A percentile compares a stretch with the other conserved stretches of the same genome.
phyloP scores from a whole-genome alignment of 2,113 vertebrate genomes.

The Naja naja region DNA sequence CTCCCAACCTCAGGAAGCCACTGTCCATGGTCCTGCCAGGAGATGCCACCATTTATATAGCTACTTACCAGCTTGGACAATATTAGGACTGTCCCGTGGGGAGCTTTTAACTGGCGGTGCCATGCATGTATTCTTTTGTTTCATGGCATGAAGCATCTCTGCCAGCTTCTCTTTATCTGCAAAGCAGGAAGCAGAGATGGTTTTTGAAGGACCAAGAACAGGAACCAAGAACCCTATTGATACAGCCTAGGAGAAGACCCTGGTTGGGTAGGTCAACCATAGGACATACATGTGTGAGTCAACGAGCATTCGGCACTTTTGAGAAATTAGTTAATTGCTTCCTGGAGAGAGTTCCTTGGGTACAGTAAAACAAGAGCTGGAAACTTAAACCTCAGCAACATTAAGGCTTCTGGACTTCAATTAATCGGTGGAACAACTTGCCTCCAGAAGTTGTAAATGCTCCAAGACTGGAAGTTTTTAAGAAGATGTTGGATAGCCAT shows the following conservation, averaged over 20 bases:
- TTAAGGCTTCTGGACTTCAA: no score
- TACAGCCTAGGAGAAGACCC: background rate
- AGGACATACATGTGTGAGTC: background rate
- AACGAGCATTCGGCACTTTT: background rate
- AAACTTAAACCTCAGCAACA: no score
- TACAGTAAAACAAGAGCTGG: background rate
- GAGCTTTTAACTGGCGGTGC: conserved; percentile 81
- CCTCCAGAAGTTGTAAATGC: no score
- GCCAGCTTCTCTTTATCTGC: conserved; percentile 91
- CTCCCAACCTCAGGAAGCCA: background rate
- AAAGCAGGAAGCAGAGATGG: conserved; percentile 59
- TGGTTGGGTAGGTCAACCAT: background rate
- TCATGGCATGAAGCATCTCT: conserved; percentile 91
- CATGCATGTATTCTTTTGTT: conserved; percentile 79
- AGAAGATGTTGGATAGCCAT: no score
- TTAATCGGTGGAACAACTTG: no score
- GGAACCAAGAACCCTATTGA: background rate
- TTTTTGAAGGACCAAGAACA: conserved; percentile 26
- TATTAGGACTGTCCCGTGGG: conserved; percentile 80
- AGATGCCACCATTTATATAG: background rate
- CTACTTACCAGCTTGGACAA: conserved; percentile 75
- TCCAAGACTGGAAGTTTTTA: no score
- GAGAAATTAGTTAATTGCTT: background rate
- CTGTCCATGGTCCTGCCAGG: background rate
- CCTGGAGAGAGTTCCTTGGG: background rate